Evolutionary conservation across 2,113 vertebrate species (phyloP).

Genomic region (Mesitornis unicolor): DNA sequence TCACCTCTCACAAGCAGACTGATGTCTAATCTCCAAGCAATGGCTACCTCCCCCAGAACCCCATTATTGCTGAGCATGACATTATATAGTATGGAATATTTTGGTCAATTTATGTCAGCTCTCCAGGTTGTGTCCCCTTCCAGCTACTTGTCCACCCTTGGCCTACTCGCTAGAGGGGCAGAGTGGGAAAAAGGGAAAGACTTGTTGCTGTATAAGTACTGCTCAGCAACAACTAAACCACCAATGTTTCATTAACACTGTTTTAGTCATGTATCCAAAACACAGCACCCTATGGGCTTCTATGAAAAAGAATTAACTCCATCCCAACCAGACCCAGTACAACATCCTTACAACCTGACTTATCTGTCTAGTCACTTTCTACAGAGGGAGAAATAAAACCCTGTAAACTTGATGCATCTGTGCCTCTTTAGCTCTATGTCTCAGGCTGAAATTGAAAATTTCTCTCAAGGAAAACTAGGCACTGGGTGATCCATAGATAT

Average conservation of each 20-base stretch:
- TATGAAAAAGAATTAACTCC: not conserved
- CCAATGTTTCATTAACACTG: rapidly evolving
- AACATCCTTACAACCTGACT: not conserved
- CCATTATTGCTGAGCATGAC: not conserved
- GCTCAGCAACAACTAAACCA: not conserved
- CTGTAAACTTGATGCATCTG: not conserved
- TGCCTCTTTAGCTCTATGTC: not conserved
- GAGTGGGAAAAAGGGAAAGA: not conserved
- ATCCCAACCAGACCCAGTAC: not conserved
- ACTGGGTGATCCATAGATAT: not conserved
- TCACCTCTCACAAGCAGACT: not conserved
- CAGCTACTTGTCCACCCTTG: not conserved
- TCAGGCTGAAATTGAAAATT: not conserved
- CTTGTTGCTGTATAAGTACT: not conserved
- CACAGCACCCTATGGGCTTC: not conserved
- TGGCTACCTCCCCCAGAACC: not conserved
- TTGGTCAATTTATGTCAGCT: not conserved
- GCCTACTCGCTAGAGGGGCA: rapidly evolving
- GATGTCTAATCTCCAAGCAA: not conserved
- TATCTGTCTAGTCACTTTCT: not conserved
- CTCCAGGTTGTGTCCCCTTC: not conserved
- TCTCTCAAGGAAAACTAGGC: not conserved
- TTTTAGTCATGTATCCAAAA: not conserved
- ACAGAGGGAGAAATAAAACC: not conserved
- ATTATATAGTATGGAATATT: not conserved